These are phyloP conservation scores for Charadrius vociferus DNA, from an alignment of 2,113 vertebrate species.

Conservation along the genomic window DNA sequence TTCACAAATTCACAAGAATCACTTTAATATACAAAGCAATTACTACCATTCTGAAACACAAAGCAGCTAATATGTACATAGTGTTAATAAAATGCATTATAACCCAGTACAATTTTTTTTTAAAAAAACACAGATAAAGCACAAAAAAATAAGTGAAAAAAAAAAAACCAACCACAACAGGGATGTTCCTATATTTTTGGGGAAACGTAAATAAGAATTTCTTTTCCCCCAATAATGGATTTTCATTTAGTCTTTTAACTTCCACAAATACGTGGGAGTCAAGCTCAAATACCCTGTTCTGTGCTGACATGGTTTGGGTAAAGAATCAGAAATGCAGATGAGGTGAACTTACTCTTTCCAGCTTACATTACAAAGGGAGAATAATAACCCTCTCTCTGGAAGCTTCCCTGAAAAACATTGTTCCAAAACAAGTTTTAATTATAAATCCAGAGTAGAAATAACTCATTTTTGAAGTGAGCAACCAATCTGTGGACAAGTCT, in stretches of 20 bases:
- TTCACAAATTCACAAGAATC: constrained; percentile 85
- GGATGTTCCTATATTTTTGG: constrained; percentile 67
- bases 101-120: constrained; percentile 74
- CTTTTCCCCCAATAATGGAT: constrained; percentile 43
- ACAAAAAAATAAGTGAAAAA: constrained; percentile 70
- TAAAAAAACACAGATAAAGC: constrained; percentile 72
- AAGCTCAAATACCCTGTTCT: constrained; percentile 76
- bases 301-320: constrained; percentile 71
- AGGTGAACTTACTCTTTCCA: constrained; percentile 54
- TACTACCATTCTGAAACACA: constrained; percentile 83
- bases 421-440: constrained; percentile 64
- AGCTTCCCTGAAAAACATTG: constrained; percentile 73
- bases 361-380: constrained; percentile 56
- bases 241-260: constrained; percentile 68
- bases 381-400: constrained; percentile 51
- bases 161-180: constrained; percentile 43
- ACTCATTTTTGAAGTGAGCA: constrained; percentile 29
- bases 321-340: constrained; percentile 59
- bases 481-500: constrained; percentile 28
- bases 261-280: constrained; percentile 64
- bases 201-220: constrained; percentile 63
- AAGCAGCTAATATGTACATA: constrained; percentile 84
- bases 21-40: constrained; percentile 87
- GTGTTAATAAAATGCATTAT: constrained; percentile 84
- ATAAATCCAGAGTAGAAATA: constrained; percentile 51